Evolutionary conservation across 2,888 invertebrate genomes (phyloP), one percentile per base, ranked within the genome.

Genomic region (Drosophila anomalata): DNA sequence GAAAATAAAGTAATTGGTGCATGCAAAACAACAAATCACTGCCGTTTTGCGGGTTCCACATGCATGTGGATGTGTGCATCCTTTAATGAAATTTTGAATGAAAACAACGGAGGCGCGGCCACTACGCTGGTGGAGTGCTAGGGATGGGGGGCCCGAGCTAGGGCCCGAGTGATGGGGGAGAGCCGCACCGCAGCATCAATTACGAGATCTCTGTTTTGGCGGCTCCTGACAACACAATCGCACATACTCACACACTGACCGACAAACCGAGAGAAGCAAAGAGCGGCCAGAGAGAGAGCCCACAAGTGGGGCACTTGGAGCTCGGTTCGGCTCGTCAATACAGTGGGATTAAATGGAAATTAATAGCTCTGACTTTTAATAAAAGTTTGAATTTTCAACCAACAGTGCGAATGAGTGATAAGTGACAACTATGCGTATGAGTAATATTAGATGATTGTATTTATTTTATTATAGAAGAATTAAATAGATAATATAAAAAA

Each of bases 1-100:
- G 57, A 72, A 67, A 76, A 78, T 79, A 79, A 85, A 82, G 71
- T 82, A 82, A 79, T 79, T 85, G 86, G 86, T 85, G 81, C 86
- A 82, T 79, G 78, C 75, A 79, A 82, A 78, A 78, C 70, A 78
- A 71, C 57, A 66, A 52, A 33, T 36, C 44, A 42, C 39, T 36
- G 29, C 31, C 31, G 44, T 24, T 39, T 33, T 17, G 24, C 24
- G 36, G 41, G 41, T 14, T 14, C 14, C 14, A 14, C 14, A 14
- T 14, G 1, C 33, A 50, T 26, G 47, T n/a, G 14, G 36, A 24
- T 60, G 59, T 58, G 66, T 77, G 71, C 72, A 60, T 82, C 87
- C 82, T 86, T 83, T 73, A 78, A 79, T 82, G 70, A 78, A 85
- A 76, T 68, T 78, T 48, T 78, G 74, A 76, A 81, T 81, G 86